These are phyloP conservation scores for Cephus pulcher DNA, from an alignment of 2,888 invertebrate species.

Conservation along the genomic window DNA sequence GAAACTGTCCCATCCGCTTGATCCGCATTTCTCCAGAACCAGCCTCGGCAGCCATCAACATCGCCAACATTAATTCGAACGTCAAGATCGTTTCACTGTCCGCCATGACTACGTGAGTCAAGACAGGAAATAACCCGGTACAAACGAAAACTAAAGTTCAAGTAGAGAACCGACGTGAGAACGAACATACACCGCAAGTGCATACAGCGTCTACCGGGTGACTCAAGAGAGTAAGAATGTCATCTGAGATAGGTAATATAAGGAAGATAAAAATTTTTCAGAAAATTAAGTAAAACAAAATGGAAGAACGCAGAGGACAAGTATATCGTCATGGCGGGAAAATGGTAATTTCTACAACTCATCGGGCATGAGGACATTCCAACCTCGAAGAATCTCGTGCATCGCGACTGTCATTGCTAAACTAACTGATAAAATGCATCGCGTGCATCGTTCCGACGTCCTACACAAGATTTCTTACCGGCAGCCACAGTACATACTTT, in stretches of 20 bases:
- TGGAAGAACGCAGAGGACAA: background rate
- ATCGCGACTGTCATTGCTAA: background rate
- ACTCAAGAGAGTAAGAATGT: background rate
- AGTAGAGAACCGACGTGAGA: background rate
- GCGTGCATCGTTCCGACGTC: constrained; percentile 4
- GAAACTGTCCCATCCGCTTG: constrained; percentile 31
- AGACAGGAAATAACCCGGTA: background rate
- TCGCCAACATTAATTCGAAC: constrained; percentile 37
- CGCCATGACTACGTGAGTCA: constrained; percentile 4
- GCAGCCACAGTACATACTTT: background rate
- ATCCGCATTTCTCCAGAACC: constrained; percentile 30
- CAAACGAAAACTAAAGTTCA: background rate
- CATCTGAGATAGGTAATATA: background rate
- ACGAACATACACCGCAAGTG: background rate
- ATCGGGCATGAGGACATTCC: background rate
- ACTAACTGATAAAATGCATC: constrained; percentile 4
- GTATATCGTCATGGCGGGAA: background rate
- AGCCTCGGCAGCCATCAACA: constrained; percentile 32
- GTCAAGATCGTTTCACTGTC: constrained; percentile 27
- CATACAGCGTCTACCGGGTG: background rate
- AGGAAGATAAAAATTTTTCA: background rate
- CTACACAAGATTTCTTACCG: constrained; percentile 4
- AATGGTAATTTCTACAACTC: background rate
- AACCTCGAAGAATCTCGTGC: background rate
- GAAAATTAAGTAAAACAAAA: background rate